Conservation (phyloP, 1,140 invertebrate genomes). For the Fopius arisanus region DNA sequence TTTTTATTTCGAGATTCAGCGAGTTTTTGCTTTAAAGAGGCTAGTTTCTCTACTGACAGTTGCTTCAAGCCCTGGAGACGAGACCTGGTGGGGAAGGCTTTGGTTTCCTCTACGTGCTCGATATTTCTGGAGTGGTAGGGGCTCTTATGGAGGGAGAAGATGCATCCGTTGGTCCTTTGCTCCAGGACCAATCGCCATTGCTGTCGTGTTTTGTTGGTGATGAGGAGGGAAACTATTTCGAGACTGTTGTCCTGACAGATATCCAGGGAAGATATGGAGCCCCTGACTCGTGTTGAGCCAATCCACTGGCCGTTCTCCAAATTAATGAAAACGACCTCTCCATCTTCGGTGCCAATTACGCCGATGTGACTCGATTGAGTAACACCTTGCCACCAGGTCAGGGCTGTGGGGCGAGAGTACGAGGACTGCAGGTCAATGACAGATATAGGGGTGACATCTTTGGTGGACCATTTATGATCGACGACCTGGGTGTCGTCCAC, state of each 20-base stretch:
- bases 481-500: conserved; percentile 65
- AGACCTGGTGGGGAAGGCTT: conserved; percentile 65
- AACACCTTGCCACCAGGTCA: conserved; percentile 78
- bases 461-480: conserved; percentile 69
- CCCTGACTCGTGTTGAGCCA: conserved; percentile 70
- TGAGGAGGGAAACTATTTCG: conserved; percentile 73
- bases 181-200: conserved; percentile 74
- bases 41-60: conserved; percentile 73
- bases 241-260: conserved; percentile 75
- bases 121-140: conserved; percentile 42
- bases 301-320: conserved; percentile 73
- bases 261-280: conserved; percentile 68
- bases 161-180: conserved; percentile 68
- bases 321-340: conserved; percentile 76
- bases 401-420: conserved; percentile 66
- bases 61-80: conserved; percentile 72
- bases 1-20: conserved; percentile 65
- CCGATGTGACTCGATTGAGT: conserved; percentile 70
- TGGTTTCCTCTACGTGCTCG: conserved; percentile 55
- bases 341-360: conserved; percentile 76
- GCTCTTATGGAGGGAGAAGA: conserved; percentile 66
- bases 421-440: conserved; percentile 64
- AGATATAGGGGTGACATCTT: conserved; percentile 66
- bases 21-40: conserved; percentile 72
- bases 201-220: conserved; percentile 70